A percentile compares a stretch with the other conserved stretches of the same genome.
Conservation (phyloP, 2,888 invertebrate species). For the Drosophila pseudotalamancana region DNA sequence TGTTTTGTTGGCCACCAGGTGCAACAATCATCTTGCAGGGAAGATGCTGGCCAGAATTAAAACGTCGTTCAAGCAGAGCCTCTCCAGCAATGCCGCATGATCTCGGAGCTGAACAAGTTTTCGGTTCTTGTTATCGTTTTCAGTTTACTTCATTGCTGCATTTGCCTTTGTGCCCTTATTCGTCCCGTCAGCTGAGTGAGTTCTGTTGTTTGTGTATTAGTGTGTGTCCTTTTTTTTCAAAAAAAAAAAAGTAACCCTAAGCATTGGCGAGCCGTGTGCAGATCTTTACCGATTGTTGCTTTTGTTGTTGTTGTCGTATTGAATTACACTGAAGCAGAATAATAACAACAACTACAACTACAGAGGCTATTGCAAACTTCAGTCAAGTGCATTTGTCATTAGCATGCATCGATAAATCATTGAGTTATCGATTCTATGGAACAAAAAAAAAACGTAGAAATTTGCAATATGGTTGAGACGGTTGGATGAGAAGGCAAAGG, state of each 20-base stretch:
- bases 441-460: too few relatives aligned
- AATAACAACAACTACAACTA: slow-evolving; percentile 9
- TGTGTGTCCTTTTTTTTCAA: slow-evolving; percentile 26
- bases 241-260: slow-evolving; percentile 53
- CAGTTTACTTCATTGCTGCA: slow-evolving; percentile 38
- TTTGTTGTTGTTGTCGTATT: slow-evolving; percentile 29
- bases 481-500: background rate
- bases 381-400: slow-evolving; percentile 42
- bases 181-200: slow-evolving; percentile 34
- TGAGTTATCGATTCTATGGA: slow-evolving; percentile 25
- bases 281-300: slow-evolving; percentile 48
- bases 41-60: slow-evolving; percentile 48
- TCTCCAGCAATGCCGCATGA: slow-evolving; percentile 49
- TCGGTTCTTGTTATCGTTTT: slow-evolving; percentile 28
- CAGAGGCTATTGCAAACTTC: background rate
- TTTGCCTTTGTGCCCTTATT: slow-evolving; percentile 75
- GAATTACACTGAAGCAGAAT: slow-evolving; percentile 32
- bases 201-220: background rate
- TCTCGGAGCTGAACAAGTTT: slow-evolving; percentile 65
- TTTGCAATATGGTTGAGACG: background rate
- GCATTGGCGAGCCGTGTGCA: slow-evolving; percentile 31
- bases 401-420: slow-evolving; percentile 31
- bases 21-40: slow-evolving; percentile 60
- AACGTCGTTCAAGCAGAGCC: slow-evolving; percentile 34
- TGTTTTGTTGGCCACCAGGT: slow-evolving; percentile 64